phyloP scores from a whole-genome alignment of 2,797 vertebrate species.

The Coccyzus lansbergi region DNA sequence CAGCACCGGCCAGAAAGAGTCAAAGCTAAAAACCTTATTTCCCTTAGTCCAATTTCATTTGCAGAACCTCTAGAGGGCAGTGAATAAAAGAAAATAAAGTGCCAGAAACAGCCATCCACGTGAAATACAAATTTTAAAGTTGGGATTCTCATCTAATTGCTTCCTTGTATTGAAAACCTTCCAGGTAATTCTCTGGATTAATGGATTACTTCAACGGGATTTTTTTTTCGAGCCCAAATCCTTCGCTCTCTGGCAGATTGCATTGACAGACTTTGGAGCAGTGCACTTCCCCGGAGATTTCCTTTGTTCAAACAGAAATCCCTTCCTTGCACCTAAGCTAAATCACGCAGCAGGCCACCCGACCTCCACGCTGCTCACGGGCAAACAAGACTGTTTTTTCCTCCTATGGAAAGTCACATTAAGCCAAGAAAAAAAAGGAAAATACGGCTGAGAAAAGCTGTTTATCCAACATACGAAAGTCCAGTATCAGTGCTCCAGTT shows the following conservation, averaged over 20 bases:
- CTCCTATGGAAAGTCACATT: neutral
- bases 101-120: neutral
- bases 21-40: neutral
- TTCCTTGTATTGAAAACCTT: constrained; percentile 14
- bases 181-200: constrained; percentile 38
- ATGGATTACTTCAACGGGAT: constrained; percentile 25
- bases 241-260: neutral
- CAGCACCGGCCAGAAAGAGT: neutral
- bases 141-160: constrained; percentile 12
- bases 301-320: neutral
- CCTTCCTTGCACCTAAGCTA: neutral
- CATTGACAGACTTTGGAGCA: neutral
- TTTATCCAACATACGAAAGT: neutral
- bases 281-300: neutral
- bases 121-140: neutral
- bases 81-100: constrained; percentile 68
- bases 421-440: neutral
- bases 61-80: constrained; percentile 69
- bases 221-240: constrained; percentile 22
- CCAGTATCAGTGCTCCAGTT: neutral
- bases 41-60: neutral
- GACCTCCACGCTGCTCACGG: neutral
- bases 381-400: neutral
- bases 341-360: neutral
- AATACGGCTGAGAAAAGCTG: neutral